Evolutionary conservation across 2,888 invertebrate genomes (phyloP), one percentile per base, ranked within the genome.

Genomic region (Watsonalla binaria): DNA sequence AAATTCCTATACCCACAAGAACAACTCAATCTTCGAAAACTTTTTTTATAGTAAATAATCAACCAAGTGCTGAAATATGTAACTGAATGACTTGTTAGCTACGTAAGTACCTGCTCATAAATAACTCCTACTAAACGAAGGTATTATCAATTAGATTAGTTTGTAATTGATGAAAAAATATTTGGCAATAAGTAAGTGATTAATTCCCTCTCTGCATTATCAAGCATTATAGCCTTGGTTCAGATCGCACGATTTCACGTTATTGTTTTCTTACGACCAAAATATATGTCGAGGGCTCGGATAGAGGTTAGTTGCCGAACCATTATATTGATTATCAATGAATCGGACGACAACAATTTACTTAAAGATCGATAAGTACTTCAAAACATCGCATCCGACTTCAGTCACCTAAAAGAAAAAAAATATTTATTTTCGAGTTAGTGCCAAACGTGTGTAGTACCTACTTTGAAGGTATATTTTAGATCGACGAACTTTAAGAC

Each of bases 231-330:
- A 78, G 61, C 90, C 89, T 89, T 85, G 87, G 77, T 77, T 81
- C 73, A 71, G 76, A 80, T 84, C 70, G 67, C 76, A 71, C 84
- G 88, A 88, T 90, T 90, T 89, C 90, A 87, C 90, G 87, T 84
- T 76, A 83, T 87, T 89, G 86, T 88, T 88, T 85, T 86, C 82
- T 84, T 81, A 80, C 73, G 75, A 70, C 75, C 63, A 78, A 86
- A 90, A 90, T 89, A 89, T 90, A 75, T 90, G 90, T 90, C 90
- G 90, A 90, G 90, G 90, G 90, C 90, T 89, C 58, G 54, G 69
- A 54, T 75, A 83, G 84, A 89, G 89, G 88, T 87, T 88, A 84
- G 35, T 60, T 63, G 57, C 55, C 59, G 59, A 70, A 77, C 72
- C 67, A 82, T 79, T 78, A 71, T 72, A 63, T 70, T 72, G 66